phyloP scores from a whole-genome alignment of 2,113 vertebrate species.

The Phrynosoma blainvillii region DNA sequence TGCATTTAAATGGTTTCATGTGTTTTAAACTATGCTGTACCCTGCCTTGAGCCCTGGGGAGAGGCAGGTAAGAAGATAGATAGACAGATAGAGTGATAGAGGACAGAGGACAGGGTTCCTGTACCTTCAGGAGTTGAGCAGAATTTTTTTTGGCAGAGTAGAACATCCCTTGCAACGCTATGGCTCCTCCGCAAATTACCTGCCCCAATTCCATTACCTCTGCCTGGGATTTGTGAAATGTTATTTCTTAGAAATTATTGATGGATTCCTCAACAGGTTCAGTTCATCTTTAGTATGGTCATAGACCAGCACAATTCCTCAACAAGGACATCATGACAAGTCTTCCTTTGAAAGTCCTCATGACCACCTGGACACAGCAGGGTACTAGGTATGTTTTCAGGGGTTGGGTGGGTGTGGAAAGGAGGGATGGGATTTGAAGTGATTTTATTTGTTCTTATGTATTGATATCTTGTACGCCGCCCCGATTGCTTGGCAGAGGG shows the following conservation, averaged over 20 bases:
- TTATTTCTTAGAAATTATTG: background rate
- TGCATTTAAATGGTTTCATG: too few relatives aligned
- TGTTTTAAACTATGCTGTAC: too few relatives aligned
- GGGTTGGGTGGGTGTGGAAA: too few relatives aligned
- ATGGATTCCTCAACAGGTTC: background rate
- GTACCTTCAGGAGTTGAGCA: background rate
- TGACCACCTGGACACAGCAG: background rate
- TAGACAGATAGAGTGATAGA: too few relatives aligned
- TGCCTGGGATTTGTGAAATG: background rate
- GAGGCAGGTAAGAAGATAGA: too few relatives aligned
- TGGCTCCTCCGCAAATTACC: background rate
- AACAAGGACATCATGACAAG: background rate
- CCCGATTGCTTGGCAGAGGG: too few relatives aligned
- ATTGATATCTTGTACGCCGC: too few relatives aligned
- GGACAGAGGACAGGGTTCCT: background rate
- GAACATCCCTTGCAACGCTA: background rate
- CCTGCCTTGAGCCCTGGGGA: too few relatives aligned
- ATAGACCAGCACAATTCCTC: background rate
- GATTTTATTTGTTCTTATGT: too few relatives aligned
- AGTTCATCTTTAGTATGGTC: too few relatives aligned
- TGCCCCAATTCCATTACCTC: background rate
- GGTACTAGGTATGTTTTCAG: background rate
- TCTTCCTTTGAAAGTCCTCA: background rate
- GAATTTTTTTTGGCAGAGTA: too few relatives aligned
- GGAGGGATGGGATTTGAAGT: too few relatives aligned